phyloP scores from a whole-genome alignment of 2,888 invertebrate species.

The Catotricha subobsoleta region DNA sequence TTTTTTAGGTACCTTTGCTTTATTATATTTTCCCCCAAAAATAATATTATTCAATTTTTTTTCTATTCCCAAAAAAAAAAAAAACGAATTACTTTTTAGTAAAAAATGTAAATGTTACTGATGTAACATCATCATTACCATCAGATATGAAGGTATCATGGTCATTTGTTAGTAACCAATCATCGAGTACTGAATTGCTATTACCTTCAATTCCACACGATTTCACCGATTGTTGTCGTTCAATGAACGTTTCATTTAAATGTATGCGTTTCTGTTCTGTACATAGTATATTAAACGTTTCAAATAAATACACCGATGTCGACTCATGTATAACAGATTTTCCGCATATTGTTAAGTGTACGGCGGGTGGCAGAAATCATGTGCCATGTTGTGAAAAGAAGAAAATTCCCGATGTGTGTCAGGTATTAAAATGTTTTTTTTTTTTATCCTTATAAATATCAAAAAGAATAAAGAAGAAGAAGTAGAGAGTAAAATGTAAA shows the following conservation, averaged over 20 bases:
- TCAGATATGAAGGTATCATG: no score
- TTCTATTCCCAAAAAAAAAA: no score
- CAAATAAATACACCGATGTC: conserved; percentile 60
- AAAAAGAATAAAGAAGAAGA: not conserved
- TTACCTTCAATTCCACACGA: conserved; percentile 40
- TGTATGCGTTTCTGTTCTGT: conserved; percentile 73
- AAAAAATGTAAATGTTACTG: no score
- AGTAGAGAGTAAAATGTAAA: not conserved
- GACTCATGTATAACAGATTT: conserved; percentile 66
- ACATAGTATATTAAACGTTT: conserved; percentile 54
- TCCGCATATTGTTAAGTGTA: conserved; percentile 57
- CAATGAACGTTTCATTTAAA: conserved; percentile 45
- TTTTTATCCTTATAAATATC: not conserved
- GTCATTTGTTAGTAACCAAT: no score
- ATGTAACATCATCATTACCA: no score
- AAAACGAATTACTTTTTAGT: no score
- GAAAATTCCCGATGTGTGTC: conserved; percentile 66
- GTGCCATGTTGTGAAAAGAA: conserved; percentile 70
- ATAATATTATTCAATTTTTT: not conserved
- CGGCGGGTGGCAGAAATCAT: conserved; percentile 69
- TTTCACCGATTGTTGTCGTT: conserved; percentile 62
- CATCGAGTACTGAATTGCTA: no score
- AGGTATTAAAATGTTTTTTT: conserved; percentile 20
- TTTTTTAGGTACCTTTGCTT: no score
- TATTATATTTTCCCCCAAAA: not conserved